Evolutionary conservation across 2,888 invertebrate genomes (phyloP), one percentile per base, ranked within the genome.

Genomic region (Tridacna gigas): DNA sequence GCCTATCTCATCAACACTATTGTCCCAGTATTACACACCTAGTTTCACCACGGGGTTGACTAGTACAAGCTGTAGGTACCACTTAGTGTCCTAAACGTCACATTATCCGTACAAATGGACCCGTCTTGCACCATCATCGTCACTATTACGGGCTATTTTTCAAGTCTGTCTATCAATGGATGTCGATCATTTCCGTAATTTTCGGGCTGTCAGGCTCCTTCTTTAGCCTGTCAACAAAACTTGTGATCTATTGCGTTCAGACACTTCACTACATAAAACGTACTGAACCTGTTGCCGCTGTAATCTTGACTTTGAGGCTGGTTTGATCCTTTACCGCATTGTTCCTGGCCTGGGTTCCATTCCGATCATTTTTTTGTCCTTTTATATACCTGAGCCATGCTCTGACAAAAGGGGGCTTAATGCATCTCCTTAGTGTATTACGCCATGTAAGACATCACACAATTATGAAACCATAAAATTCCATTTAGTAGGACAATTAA

Each of bases 151-250:
- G 65, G 65, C 20, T 20, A 28, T 65, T 65, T 65, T 65, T 26
- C 18, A 26, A 22, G 15, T 28, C 65, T 22, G 65, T 22, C 65
- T 15, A 65, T 65, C 65, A 28, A 65, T 65, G 22, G 26, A 28
- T 26, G 65, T 65, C 65, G 65, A 65, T 65, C 25, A 65, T 28
- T 12, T 65, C 20, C 26, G 65, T 65, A 65, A 65, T 65, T 65
- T 37, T 18, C 7, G 28, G 65, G 65, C 25, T 65, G 65, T 65
- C 65, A 65, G 7, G 11, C 65, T 0, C 15, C 25, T 65, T 28
- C 25, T 65, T 65, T 65, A 5, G 65, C 4, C 65, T 28, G 65
- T 65, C 65, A 26, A 26, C 65, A 28, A 26, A 9, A 26, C 25
- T 12, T 28, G 15, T 65, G 65, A 65, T 65, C 15, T 22, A 65